Base-by-base conservation (phyloP, 35 echinoderm and acorn worm species). In the Ptychodera flava region DNA sequence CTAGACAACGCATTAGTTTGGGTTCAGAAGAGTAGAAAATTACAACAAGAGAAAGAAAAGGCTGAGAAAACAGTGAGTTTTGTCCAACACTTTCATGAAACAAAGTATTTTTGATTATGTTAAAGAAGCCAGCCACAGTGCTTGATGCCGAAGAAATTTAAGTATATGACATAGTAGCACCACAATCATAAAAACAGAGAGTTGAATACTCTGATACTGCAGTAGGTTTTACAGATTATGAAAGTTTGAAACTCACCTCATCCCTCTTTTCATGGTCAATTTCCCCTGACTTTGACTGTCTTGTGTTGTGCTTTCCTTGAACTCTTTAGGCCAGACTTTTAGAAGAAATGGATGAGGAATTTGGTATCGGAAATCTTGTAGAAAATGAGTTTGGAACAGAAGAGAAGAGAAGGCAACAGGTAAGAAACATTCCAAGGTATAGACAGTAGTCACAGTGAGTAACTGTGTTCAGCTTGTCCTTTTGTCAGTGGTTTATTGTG, bases 331-430 rank as follows among this genome's bases (percentile, higher is more conserved):
- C 90, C 30, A 94, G 89, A 79, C 87, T 99, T 85, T 78, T 99
- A 2, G 87, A 92, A 90, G 96, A 99, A 83, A 99, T 99, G 96
- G 96, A 99, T 99, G 96, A 92, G 77, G 96, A 99, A 78, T 99
- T 99, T 99, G 96, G 96, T 31, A 94, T 99, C 80, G 93, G 88
- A 33, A 78, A 88, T 53, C 79, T 99, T 28, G 87, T 99, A 31
- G 90, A 94, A 80, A 90, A 99, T 84, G 90, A 99, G 87, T 89
- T 99, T 27, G 76, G 79, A 29, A 91, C 84, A 79, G 34, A 16
- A 14, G 87, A 91, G 37, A 90, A 90, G 34, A 79, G 87, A 22
- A 64, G 45, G 22, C 45, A 64, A 77, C 81, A 90, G 84, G 96
- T 99, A 92, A 91, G 87, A 79, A 1, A 82, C 38, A 22, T 33